Conservation (phyloP, 2,113 vertebrate species). For the Hippocampus mohnikei region DNA sequence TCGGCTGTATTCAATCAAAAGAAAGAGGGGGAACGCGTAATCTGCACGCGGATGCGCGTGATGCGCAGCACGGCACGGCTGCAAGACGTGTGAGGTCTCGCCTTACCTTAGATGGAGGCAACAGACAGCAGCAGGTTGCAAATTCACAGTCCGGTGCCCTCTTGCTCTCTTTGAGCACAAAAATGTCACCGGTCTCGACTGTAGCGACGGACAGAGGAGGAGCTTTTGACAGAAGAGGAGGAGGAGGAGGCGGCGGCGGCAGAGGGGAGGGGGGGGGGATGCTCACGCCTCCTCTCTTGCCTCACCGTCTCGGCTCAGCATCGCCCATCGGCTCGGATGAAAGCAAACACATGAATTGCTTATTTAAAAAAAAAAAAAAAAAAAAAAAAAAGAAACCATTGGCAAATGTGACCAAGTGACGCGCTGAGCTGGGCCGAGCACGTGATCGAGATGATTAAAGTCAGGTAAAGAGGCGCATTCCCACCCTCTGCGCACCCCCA, state of each 20-base stretch:
- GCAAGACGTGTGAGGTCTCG: conserved; percentile 11
- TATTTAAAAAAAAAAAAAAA: neutral
- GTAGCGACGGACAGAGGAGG: conserved; percentile 61
- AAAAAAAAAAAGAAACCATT: neutral
- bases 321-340: conserved; percentile 40
- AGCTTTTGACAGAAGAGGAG: conserved; percentile 43
- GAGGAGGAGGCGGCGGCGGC: neutral
- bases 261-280: conserved; percentile 1
- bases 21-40: neutral
- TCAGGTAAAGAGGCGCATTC: conserved; percentile 46
- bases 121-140: conserved; percentile 42
- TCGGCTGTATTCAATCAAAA: conserved; percentile 19
- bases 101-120: conserved; percentile 65
- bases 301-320: conserved; percentile 28
- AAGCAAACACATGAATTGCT: neutral
- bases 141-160: conserved; percentile 59
- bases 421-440: conserved; percentile 8
- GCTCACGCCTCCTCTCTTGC: conserved; percentile 54
- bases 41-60: conserved; percentile 30
- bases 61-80: conserved; percentile 21
- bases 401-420: neutral
- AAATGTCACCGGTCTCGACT: conserved; percentile 53
- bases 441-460: conserved; percentile 27
- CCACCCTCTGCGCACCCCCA: neutral
- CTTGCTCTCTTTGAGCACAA: conserved; percentile 62